Evolutionary conservation across 2,113 vertebrate genomes (phyloP).

Genomic region (Acinonyx jubatus): DNA sequence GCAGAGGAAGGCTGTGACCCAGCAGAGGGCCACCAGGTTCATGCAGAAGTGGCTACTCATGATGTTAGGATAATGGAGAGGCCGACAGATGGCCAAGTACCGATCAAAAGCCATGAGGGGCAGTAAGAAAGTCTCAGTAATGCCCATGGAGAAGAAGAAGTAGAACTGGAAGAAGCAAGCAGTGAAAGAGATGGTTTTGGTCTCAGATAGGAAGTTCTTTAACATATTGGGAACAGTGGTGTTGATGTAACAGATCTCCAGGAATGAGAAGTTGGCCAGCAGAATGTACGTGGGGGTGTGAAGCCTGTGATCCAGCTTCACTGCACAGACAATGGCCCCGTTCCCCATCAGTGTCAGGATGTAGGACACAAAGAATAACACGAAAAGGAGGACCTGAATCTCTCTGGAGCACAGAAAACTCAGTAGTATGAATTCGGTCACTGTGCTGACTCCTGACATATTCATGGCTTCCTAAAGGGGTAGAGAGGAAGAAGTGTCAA

Average conservation of each 20-base stretch:
- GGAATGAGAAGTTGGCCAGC: conserved; percentile 57
- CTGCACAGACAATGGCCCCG: conserved; percentile 46
- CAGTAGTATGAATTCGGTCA: conserved; percentile 66
- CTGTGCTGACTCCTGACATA: background rate
- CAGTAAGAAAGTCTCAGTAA: conserved; percentile 67
- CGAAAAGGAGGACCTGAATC: conserved; percentile 7
- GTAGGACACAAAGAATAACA: conserved; percentile 47
- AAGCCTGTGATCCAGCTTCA: conserved; percentile 45
- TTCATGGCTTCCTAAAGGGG: conserved; percentile 11
- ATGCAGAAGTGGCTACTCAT: conserved; percentile 50
- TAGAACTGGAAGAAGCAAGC: conserved; percentile 79
- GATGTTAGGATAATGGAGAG: conserved; percentile 65
- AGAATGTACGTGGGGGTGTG: conserved; percentile 58
- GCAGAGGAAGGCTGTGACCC: conserved; percentile 68
- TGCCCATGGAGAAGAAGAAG: conserved; percentile 70
- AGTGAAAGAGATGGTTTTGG: conserved; percentile 58
- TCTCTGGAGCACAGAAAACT: conserved; percentile 51
- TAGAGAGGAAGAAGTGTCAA: background rate
- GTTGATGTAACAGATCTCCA: conserved; percentile 73
- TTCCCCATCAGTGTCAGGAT: conserved; percentile 62
- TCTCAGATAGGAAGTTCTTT: conserved; percentile 47
- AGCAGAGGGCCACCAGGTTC: conserved; percentile 49
- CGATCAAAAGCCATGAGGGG: conserved; percentile 78
- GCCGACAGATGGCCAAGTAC: conserved; percentile 78
- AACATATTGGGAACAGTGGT: conserved; percentile 64